Evolutionary conservation across 1,140 invertebrate species (phyloP), one percentile per base, ranked within the genome.

Genomic region (Aphaenogaster rudis): DNA sequence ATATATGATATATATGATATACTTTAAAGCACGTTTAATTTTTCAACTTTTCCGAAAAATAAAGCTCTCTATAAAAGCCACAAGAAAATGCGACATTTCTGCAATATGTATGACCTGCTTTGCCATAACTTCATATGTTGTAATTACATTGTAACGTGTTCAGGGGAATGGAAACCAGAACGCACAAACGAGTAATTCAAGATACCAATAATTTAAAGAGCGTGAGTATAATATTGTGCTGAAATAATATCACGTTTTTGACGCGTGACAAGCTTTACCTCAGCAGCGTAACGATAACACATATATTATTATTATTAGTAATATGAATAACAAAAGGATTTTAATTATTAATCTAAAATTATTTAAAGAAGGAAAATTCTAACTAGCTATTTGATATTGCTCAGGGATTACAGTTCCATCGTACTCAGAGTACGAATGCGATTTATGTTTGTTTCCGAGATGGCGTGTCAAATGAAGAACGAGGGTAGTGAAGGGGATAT

Each of bases 361-460:
- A 28, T 28, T 28, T 28, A 28, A 28, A 28, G 28, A 28, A 28
- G 28, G 0, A 28, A 28, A 28, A 28, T 28, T 28, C 28, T 28
- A 0, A 28, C 28, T 28, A 28, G 28, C 28, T 28, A 28, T 28
- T 28, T 28, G 28, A 28, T 28, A 28, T 28, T 28, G 28, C 28
- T 28, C 28, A 28, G 28, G 28, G 28, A 28, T 28, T 28, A 28
- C 28, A 28, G 28, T 28, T 28, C 28, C 28, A 28, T 28, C 28
- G 28, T 28, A 28, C 28, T 28, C 28, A 28, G 28, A 28, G 28
- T 28, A 28, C 28, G 28, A 28, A 28, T 28, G 0, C 28, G 52
- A 81, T 81, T 81, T 81, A 81, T 71, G 52, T 45, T 81, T 81
- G 28, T 42, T 59, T 71, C 52, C 50, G 21, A 54, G 48, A 54